Evolutionary conservation across 2,797 vertebrate genomes (phyloP), one percentile per base, ranked within the genome.

Genomic region (Cynodonichthys magdalenae): DNA sequence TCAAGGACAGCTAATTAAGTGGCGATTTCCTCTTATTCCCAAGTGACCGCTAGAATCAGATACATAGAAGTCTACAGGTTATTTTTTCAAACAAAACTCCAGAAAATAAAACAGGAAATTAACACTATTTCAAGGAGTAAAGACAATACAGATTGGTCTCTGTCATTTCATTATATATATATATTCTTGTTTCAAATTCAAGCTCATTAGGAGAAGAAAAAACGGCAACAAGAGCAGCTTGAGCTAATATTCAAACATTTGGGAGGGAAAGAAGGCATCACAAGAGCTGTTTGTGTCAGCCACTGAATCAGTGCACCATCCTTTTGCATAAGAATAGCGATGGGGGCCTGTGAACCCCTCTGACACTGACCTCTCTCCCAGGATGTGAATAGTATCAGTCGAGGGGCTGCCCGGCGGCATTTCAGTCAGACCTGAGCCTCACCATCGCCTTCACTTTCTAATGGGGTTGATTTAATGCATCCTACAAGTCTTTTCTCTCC

Each of bases 391-490:
- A 93, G 94, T 84, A 84, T 89, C 93, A 92, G 93, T 95, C 85
- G 84, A 90, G 82, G 36, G 88, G 85, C 89, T 87, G 86, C 80
- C 80, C 57, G 39, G 64, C 88, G 69, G 88, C 92, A 90, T 94
- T 95, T 96, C 95, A 93, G 89, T 78, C 87, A 89, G 88, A 93
- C 90, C 92, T 84, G 88, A 93, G 94, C 92, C 91, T 87, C 93
- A 93, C 93, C 92, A 92, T 94, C 90, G 92, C 94, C 94, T 93
- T 90, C 93, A 94, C 94, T 96, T 15, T 93, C 93, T 95, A 95
- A 95, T 96, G 95, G 94, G 94, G 93, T 94, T 96, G 95, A 96
- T 98, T 97, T 96, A 96, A 96, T 95, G 94, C 94, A 95, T 95
- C 94, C 95, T 95, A 94, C 75, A 70, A 79, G 82, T 71, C 53